Evolutionary conservation across 2,888 invertebrate genomes (phyloP).

Genomic region (Andrena bucephala): DNA sequence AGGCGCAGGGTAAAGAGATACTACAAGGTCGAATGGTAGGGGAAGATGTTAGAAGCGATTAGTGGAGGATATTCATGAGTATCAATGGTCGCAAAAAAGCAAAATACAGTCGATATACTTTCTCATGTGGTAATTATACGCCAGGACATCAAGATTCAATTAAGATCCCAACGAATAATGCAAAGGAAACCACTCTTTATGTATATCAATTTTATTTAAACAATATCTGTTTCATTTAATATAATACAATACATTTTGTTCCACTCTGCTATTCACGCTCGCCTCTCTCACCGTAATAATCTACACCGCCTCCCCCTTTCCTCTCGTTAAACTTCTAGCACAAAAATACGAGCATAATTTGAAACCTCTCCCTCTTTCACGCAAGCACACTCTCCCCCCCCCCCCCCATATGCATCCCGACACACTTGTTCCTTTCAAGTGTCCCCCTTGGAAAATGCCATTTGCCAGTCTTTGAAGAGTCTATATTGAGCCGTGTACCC

Average conservation of each 20-base stretch:
- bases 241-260: slow-evolving; percentile 81
- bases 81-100: too few species aligned
- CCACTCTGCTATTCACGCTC: slow-evolving; percentile 70
- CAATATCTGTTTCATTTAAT: slow-evolving; percentile 81
- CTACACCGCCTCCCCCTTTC: slow-evolving; percentile 39
- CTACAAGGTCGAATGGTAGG: too few species aligned
- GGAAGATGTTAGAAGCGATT: too few species aligned
- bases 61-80: too few species aligned
- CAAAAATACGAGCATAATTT: slow-evolving; percentile 80
- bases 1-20: too few species aligned
- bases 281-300: slow-evolving; percentile 68
- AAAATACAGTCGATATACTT: too few species aligned
- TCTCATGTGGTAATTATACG: too few species aligned
- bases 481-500: slow-evolving; percentile 24
- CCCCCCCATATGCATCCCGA: background rate
- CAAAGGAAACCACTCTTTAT: slow-evolving; percentile 41
- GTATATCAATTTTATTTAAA: slow-evolving; percentile 84
- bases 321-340: slow-evolving; percentile 74
- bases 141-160: too few species aligned
- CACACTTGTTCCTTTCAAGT: slow-evolving; percentile 56
- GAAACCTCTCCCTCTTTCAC: slow-evolving; percentile 53
- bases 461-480: slow-evolving; percentile 76
- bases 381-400: slow-evolving; percentile 25
- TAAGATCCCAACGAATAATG: background rate
- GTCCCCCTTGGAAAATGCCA: slow-evolving; percentile 59